A percentile compares a stretch with the other conserved stretches of the same genome.
Evolutionary conservation across 2,113 vertebrate genomes (phyloP).

Genomic region (Tragulus kanchil): DNA sequence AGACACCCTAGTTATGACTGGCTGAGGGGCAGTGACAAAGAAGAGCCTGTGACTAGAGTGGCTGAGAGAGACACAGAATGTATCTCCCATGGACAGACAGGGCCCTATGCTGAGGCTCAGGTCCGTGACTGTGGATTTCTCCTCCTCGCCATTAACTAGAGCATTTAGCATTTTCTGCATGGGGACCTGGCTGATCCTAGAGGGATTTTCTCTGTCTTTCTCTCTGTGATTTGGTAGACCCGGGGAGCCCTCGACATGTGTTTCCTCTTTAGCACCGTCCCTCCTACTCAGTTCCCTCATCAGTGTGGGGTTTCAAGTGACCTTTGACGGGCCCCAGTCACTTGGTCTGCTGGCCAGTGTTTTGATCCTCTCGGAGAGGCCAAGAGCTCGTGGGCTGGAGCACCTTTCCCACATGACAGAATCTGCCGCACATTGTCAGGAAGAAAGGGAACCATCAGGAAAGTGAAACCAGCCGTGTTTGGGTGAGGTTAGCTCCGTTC

Average conservation of each 20-base stretch:
- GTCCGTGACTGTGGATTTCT: not conserved
- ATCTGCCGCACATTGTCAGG: not conserved
- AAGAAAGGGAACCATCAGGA: not conserved
- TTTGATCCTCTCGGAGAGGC: not conserved
- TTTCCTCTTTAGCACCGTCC: not conserved
- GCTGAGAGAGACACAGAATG: slow-evolving; percentile 9
- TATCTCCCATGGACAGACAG: not conserved
- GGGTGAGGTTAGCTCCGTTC: not conserved
- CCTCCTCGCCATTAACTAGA: not conserved
- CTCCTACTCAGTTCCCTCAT: not conserved
- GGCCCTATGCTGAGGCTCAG: not conserved
- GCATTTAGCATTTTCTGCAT: not conserved
- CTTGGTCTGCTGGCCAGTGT: not conserved
- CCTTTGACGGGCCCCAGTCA: not conserved
- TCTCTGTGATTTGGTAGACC: not conserved
- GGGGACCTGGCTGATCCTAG: not conserved
- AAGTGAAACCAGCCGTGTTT: not conserved
- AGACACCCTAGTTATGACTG: slow-evolving; percentile 42
- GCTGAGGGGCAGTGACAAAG: slow-evolving; percentile 55
- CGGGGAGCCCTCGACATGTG: not conserved
- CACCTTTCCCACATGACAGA: not conserved
- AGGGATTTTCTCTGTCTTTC: not conserved
- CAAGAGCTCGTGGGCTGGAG: not conserved
- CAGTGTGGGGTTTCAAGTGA: not conserved
- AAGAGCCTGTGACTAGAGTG: not conserved